A percentile compares a stretch with the other conserved stretches of the same genome.
phyloP scores from a whole-genome alignment of 2,797 vertebrate species.

The Poeciliopsis paucimaculata region DNA sequence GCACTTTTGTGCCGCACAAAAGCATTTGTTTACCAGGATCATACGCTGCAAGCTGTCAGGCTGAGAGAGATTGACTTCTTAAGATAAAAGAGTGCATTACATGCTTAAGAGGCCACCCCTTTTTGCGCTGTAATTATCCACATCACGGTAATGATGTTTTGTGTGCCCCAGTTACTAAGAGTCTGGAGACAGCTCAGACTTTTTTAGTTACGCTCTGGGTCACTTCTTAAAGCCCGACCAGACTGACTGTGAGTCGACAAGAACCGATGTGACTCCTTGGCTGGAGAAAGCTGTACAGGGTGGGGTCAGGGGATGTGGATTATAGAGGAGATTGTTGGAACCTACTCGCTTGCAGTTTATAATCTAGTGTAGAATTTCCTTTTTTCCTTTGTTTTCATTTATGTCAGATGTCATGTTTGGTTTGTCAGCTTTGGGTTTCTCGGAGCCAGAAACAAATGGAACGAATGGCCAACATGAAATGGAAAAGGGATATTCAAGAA shows the following conservation, averaged over 20 bases:
- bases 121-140: slow-evolving; percentile 89
- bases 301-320: slow-evolving; percentile 73
- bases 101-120: slow-evolving; percentile 84
- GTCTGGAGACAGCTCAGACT: slow-evolving; percentile 83
- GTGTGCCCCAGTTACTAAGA: slow-evolving; percentile 83
- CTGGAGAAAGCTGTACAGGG: slow-evolving; percentile 66
- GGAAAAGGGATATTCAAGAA: slow-evolving; percentile 19
- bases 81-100: slow-evolving; percentile 94
- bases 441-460: slow-evolving; percentile 50
- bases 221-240: slow-evolving; percentile 74
- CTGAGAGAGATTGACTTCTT: slow-evolving; percentile 87
- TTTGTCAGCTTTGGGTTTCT: slow-evolving; percentile 24
- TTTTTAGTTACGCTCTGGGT: slow-evolving; percentile 82
- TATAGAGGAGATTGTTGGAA: slow-evolving; percentile 63
- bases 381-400: slow-evolving; percentile 30
- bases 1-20: slow-evolving; percentile 90
- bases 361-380: slow-evolving; percentile 23
- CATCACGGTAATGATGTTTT: slow-evolving; percentile 86
- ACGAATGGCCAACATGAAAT: slow-evolving; percentile 39
- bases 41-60: slow-evolving; percentile 94
- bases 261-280: slow-evolving; percentile 67
- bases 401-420: slow-evolving; percentile 23
- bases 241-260: slow-evolving; percentile 46
- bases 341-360: slow-evolving; percentile 34
- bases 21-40: slow-evolving; percentile 98